These are phyloP conservation scores for Proales similis DNA, from an alignment of 1,140 invertebrate species.

Conservation along the genomic window DNA sequence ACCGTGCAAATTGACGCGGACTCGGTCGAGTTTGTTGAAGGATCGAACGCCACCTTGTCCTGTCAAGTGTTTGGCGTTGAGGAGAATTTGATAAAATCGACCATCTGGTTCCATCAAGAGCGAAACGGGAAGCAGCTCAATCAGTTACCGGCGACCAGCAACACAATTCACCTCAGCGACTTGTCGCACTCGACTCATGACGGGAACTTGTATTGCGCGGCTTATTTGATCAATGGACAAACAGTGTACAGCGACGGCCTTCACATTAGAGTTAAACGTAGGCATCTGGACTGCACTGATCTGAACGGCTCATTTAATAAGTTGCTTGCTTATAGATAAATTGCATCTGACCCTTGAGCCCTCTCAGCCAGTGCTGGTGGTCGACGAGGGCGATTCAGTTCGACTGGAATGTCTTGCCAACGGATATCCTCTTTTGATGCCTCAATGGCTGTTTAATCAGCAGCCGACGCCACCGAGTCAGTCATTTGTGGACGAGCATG, in stretches of 20 bases:
- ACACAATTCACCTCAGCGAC: neutral
- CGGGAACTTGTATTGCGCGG: constrained; percentile 2
- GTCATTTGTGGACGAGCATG: neutral
- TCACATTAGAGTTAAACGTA: neutral
- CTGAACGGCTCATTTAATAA: neutral
- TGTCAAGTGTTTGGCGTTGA: constrained; percentile 16
- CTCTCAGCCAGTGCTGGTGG: neutral
- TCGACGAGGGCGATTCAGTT: neutral
- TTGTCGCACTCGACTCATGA: constrained; percentile 6
- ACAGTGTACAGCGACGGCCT: constrained; percentile 4
- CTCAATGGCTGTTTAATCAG: no score
- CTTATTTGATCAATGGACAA: constrained; percentile 12
- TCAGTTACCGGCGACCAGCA: neutral
- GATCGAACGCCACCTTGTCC: neutral
- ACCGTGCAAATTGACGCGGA: constrained; percentile 7
- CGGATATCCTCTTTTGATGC: neutral
- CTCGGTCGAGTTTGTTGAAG: neutral
- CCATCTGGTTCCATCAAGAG: constrained; percentile 3
- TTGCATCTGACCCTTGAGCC: neutral
- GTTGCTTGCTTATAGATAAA: neutral
- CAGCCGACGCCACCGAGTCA: neutral
- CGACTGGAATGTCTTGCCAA: constrained; percentile 4
- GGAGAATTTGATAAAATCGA: neutral
- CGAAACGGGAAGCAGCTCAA: neutral
- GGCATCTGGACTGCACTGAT: neutral